Conservation (phyloP, 1,140 invertebrate genomes). For the Periplaneta americana region DNA sequence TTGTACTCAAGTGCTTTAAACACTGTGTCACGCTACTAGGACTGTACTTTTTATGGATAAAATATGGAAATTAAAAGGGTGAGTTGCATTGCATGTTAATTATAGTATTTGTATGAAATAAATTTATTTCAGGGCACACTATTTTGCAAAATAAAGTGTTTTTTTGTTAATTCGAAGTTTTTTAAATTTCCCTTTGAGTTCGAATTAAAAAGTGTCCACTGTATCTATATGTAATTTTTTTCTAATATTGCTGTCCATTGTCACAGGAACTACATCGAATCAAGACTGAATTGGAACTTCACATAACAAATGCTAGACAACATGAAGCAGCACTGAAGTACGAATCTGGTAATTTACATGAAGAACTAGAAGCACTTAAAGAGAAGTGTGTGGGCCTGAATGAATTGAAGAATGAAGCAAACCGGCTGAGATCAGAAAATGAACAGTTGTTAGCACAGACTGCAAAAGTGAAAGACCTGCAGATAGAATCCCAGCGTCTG, state of each 20-base stretch:
- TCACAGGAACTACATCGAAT: conserved; percentile 45
- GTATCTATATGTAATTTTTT: too few species aligned
- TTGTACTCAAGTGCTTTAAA: too few species aligned
- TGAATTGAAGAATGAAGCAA: background rate
- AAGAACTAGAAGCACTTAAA: conserved; percentile 5
- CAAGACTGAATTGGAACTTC: conserved; percentile 46
- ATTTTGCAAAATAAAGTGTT: too few species aligned
- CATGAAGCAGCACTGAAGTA: background rate
- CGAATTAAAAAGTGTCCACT: too few species aligned
- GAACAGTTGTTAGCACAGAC: background rate
- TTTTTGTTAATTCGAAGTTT: too few species aligned
- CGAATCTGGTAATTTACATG: background rate
- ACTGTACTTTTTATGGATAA: too few species aligned
- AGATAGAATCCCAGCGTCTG: background rate
- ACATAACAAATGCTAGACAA: conserved; percentile 33
- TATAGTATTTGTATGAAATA: too few species aligned
- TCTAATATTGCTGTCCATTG: conserved; percentile 17
- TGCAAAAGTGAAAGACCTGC: background rate
- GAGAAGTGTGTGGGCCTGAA: background rate
- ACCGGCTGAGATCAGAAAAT: background rate
- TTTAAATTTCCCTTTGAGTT: too few species aligned
- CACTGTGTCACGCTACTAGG: too few species aligned
- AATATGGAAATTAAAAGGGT: too few species aligned
- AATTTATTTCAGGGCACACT: too few species aligned
- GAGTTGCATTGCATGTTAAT: too few species aligned